A percentile compares a stretch with the other conserved stretches of the same genome.
Evolutionary conservation across 2,888 invertebrate species (phyloP).

Genomic region (Coremacera marginata): DNA sequence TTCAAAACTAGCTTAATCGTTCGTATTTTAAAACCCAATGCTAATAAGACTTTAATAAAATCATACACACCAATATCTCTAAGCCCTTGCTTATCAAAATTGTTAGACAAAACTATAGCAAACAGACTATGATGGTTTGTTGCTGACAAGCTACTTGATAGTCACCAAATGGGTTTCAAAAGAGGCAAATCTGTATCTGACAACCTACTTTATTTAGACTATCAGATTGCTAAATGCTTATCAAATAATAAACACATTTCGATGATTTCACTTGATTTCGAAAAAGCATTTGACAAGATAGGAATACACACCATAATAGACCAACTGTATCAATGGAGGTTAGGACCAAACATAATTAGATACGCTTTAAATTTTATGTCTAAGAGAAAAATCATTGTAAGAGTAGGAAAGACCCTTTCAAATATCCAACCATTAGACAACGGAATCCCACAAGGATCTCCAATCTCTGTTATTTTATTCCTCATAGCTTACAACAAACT

Average conservation of each 20-base stretch:
- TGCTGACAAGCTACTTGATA: slow-evolving; percentile 3
- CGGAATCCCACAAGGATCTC: slow-evolving; percentile 24
- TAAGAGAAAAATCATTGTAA: not conserved
- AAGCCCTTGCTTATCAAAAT: slow-evolving; percentile 43
- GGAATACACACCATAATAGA: slow-evolving; percentile 21
- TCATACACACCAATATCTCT: slow-evolving; percentile 47
- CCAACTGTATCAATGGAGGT: slow-evolving; percentile 31
- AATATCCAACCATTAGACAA: slow-evolving; percentile 15
- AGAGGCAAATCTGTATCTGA: not conserved
- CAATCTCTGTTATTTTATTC: slow-evolving; percentile 25
- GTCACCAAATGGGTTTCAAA: slow-evolving; percentile 40
- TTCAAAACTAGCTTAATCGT: slow-evolving; percentile 35
- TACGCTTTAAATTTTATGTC: not conserved
- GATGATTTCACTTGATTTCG: slow-evolving; percentile 23
- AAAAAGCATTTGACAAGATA: slow-evolving; percentile 31
- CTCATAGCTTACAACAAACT: slow-evolving; percentile 29
- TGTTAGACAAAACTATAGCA: slow-evolving; percentile 41
- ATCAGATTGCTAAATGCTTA: not conserved
- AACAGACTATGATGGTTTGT: slow-evolving; percentile 42
- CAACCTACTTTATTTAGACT: not conserved
- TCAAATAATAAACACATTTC: slow-evolving; percentile 5
- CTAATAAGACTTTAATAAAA: slow-evolving; percentile 37
- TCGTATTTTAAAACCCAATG: slow-evolving; percentile 38
- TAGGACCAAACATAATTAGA: slow-evolving; percentile 22
- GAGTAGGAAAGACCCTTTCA: not conserved